Percentiles rank a stretch among this genome's conserved stretches.
These are phyloP conservation scores for Ceyx melanurus DNA, from an alignment of 2,113 vertebrate genomes.

Conservation along the genomic window DNA sequence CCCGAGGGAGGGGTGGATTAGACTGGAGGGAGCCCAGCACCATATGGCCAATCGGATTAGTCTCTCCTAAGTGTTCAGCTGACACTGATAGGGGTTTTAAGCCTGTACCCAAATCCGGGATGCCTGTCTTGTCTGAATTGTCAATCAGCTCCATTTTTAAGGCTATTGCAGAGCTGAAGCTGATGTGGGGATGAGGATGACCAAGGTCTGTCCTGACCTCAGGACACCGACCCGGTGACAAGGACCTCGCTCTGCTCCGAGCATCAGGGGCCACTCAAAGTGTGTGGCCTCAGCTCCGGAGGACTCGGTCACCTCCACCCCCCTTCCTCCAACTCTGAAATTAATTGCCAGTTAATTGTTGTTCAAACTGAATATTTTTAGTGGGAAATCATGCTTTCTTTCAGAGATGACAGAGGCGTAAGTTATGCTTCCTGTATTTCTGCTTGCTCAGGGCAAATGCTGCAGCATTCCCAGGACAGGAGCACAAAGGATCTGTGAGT, in stretches of 20 bases:
- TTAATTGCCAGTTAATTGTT: neutral
- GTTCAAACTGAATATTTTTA: neutral
- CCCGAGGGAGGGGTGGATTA: constrained; percentile 40
- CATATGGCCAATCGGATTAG: constrained; percentile 66
- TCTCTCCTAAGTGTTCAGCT: constrained; percentile 31
- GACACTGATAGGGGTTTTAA: constrained; percentile 36
- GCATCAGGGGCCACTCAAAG: neutral
- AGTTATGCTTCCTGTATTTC: neutral
- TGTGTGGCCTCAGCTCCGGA: fast-evolving
- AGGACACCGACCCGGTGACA: fast-evolving
- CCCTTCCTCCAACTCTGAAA: neutral
- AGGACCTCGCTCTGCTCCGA: neutral
- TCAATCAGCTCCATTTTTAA: neutral
- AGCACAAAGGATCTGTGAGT: neutral
- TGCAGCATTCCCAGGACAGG: neutral
- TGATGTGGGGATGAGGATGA: fast-evolving
- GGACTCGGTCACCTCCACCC: neutral
- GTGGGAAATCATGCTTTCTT: neutral
- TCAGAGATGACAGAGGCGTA: neutral
- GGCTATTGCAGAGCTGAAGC: neutral
- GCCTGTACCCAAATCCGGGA: neutral
- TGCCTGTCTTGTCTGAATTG: neutral
- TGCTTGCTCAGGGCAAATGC: constrained; percentile 16
- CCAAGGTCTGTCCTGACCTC: neutral
- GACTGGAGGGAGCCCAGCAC: constrained; percentile 55